A percentile compares a stretch with the other conserved stretches of the same genome.
Evolutionary conservation across 1,140 invertebrate genomes (phyloP).

Genomic region (Chlorops oryzae): DNA sequence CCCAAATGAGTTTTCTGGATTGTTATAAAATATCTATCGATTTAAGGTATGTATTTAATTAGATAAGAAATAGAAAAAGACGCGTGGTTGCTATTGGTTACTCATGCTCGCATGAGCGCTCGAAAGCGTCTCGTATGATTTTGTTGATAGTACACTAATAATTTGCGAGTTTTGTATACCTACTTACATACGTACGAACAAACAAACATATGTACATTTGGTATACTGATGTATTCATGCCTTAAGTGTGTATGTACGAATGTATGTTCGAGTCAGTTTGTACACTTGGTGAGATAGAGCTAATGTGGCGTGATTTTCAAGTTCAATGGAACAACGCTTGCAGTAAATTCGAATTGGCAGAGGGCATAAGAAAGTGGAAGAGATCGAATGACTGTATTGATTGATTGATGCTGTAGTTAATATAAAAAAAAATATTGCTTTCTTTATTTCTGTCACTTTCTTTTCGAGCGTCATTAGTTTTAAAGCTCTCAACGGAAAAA

Average conservation of each 20-base stretch:
- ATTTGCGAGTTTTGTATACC: neutral
- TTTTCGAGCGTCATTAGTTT: no score
- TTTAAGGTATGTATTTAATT: constrained; percentile 6
- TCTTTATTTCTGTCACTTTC: no score
- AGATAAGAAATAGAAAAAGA: constrained; percentile 14
- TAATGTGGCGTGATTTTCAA: constrained; percentile 46
- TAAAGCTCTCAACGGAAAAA: no score
- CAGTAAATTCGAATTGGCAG: no score
- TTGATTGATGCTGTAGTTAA: no score
- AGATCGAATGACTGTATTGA: no score
- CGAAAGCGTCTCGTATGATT: constrained; percentile 14
- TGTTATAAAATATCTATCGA: neutral
- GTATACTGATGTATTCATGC: no score
- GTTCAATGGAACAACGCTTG: constrained; percentile 41
- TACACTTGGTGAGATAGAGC: constrained; percentile 18
- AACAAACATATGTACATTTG: neutral
- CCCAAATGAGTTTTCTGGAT: constrained; percentile 8
- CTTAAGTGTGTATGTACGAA: neutral
- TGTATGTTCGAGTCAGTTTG: neutral
- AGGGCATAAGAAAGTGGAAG: no score
- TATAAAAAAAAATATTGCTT: no score
- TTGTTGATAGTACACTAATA: neutral
- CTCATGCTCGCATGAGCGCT: constrained; percentile 20
- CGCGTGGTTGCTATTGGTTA: constrained; percentile 13
- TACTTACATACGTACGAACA: neutral